Evolutionary conservation across 2,113 vertebrate genomes (phyloP), one percentile per base, ranked within the genome.

Genomic region (Trematocara marginatum): DNA sequence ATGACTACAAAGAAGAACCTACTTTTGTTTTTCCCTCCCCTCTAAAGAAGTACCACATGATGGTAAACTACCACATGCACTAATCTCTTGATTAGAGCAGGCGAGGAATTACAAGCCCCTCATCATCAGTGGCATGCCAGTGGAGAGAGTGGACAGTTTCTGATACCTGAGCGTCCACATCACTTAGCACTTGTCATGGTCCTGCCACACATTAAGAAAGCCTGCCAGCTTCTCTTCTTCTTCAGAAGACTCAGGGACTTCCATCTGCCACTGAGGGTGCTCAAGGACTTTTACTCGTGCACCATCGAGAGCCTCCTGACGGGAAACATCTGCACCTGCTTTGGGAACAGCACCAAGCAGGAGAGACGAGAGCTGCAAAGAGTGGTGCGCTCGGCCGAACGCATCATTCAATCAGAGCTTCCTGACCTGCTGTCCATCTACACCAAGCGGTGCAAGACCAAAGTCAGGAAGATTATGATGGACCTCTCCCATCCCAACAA

Each of bases 1-100:
- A n/a, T 38, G 16, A 64, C 4, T 0, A 31, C 59, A 64, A 64
- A 64, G 16, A 64, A 64, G 59, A 64, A 20, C 34, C 2, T 66
- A 0, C 4, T 13, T 12, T 66, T 38, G 57, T 1, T 5, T 0
- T 40, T 5, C 10, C 10, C 11, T 23, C 3, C 1, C 35, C 61
- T 3, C 61, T 40, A 66, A 66, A 23, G 35, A 66, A 66, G 1
- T 66, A 20, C 3, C 61, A 66, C 2, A 7, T 66, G 10, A 40
- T 66, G 4, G 61, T 18, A 66, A 66, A 66, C 6, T 20, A 20
- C 18, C 34, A 66, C 18, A 66, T 40, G 34, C 16, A n/a, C 34
- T 64, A 64, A 64, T 64, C 9, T 61, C 2, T 35, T 35, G 29
- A 34, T 34, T 59, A 34, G 56, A 34, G 29, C 56, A 34, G 29